phyloP scores from a whole-genome alignment of 2,888 invertebrate species.

The Drosophila paramelanica region DNA sequence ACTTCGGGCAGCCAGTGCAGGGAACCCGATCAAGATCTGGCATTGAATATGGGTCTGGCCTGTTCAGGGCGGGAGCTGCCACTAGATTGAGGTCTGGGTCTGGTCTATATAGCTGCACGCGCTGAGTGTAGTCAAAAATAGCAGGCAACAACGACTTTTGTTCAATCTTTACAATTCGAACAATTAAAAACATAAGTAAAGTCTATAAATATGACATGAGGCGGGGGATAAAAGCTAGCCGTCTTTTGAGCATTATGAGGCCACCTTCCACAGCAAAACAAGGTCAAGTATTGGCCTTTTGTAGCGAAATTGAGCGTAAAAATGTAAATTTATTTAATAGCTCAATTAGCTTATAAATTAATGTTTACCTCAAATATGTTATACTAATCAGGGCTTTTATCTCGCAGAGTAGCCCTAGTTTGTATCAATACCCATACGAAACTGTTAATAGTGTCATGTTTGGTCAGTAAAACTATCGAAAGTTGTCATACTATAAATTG shows the following conservation, averaged over 20 bases:
- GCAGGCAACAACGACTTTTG: constrained; percentile 35
- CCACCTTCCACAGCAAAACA: constrained; percentile 29
- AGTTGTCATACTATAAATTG: too few species aligned
- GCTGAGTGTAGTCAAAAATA: constrained; percentile 45
- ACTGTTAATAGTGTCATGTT: too few species aligned
- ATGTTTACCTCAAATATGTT: too few species aligned
- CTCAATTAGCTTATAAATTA: too few species aligned
- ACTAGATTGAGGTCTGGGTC: constrained; percentile 17
- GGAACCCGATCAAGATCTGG: constrained; percentile 21
- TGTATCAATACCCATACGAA: too few species aligned
- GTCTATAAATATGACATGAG: constrained; percentile 44
- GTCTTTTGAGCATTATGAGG: constrained; percentile 8
- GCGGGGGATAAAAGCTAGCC: constrained; percentile 1
- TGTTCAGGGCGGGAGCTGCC: neutral
- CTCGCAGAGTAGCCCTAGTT: too few species aligned
- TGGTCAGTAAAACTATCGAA: too few species aligned
- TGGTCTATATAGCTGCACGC: constrained; percentile 38
- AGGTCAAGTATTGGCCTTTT: constrained; percentile 33
- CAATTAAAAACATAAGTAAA: constrained; percentile 56
- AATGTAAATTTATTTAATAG: neutral
- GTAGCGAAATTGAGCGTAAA: neutral
- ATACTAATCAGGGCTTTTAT: too few species aligned
- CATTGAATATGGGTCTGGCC: constrained; percentile 5
- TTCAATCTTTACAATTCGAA: constrained; percentile 52
- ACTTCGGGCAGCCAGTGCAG: constrained; percentile 20